Percentiles rank a stretch among this genome's conserved stretches.
Conservation (phyloP, 2,888 invertebrate species). For the Thecophora atra region DNA sequence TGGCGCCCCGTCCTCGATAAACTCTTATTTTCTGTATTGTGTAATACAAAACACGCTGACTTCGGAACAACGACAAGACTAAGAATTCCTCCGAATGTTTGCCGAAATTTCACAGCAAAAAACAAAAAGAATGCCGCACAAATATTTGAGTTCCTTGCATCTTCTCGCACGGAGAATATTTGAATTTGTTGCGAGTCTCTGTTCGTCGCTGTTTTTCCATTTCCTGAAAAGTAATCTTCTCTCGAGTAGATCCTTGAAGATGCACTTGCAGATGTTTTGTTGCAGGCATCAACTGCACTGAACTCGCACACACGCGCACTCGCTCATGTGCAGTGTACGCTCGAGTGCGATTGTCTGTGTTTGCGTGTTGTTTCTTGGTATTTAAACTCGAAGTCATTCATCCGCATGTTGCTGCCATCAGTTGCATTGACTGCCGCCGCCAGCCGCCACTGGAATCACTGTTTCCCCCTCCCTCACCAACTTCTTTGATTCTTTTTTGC, state of each 20-base stretch:
- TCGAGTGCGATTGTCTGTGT: background rate
- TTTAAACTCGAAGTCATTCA: constrained; percentile 34
- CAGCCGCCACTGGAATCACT: background rate
- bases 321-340: background rate
- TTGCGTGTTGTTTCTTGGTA: constrained; percentile 30
- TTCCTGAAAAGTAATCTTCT: constrained; percentile 8
- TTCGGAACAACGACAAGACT: background rate
- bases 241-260: constrained; percentile 28
- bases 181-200: constrained; percentile 16
- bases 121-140: constrained; percentile 8
- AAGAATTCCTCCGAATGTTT: constrained; percentile 1
- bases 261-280: constrained; percentile 30
- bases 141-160: constrained; percentile 20
- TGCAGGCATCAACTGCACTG: constrained; percentile 11
- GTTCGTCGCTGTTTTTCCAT: too few species aligned
- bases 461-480: background rate
- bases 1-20: too few species aligned
- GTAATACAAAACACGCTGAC: too few species aligned
- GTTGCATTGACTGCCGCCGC: background rate
- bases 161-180: constrained; percentile 9
- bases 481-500: background rate
- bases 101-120: constrained; percentile 6
- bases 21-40: too few species aligned
- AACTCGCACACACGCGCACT: background rate
- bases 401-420: constrained; percentile 27